phyloP scores from a whole-genome alignment of 1,140 invertebrate species.

The Vollenhovia emeryi region DNA sequence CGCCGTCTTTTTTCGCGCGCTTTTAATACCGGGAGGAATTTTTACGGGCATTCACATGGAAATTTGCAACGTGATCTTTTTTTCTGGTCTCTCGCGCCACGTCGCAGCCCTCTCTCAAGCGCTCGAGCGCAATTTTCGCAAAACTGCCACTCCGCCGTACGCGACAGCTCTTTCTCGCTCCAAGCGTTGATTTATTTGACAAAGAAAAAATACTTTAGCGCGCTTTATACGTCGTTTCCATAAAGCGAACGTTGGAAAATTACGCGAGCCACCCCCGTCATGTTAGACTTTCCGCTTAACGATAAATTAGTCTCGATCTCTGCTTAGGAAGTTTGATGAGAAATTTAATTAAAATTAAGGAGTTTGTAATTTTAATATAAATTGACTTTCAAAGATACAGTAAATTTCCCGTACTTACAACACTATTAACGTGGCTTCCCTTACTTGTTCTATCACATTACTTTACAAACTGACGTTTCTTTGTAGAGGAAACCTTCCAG shows the following conservation, averaged over 20 bases:
- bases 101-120: neutral
- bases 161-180: neutral
- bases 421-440: neutral
- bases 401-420: neutral
- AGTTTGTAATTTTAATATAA: slow-evolving; percentile 10
- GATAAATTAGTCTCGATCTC: slow-evolving; percentile 31
- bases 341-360: slow-evolving; percentile 47
- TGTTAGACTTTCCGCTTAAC: slow-evolving; percentile 6
- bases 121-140: slow-evolving; percentile 38
- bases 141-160: slow-evolving; percentile 40
- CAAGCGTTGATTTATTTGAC: slow-evolving; percentile 48
- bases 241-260: slow-evolving; percentile 19
- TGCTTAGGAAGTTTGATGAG: slow-evolving; percentile 13
- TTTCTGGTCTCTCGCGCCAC: slow-evolving; percentile 13
- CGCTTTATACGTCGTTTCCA: neutral
- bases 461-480: neutral
- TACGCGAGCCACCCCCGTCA: neutral
- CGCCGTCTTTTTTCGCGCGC: slow-evolving; percentile 6
- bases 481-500: neutral
- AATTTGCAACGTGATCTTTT: slow-evolving; percentile 47
- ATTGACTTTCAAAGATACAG: slow-evolving; percentile 9
- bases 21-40: slow-evolving; percentile 42
- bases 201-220: slow-evolving; percentile 45
- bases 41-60: slow-evolving; percentile 51
- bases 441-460: neutral